phyloP scores from a whole-genome alignment of 2,113 vertebrate genomes.

The Sphyrna mokarran region DNA sequence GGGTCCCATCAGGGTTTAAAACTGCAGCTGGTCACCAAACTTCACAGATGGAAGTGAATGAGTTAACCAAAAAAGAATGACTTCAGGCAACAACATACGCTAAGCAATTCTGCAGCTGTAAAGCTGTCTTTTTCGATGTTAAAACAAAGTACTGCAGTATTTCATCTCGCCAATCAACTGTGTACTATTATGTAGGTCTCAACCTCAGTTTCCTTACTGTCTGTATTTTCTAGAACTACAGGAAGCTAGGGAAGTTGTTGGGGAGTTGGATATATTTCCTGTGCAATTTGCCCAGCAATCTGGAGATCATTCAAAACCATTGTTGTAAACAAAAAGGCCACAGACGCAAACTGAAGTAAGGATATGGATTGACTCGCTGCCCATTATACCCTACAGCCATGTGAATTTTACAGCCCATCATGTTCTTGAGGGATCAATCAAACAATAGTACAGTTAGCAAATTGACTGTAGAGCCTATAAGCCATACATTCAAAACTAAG shows the following conservation, averaged over 20 bases:
- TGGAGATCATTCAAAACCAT: slow-evolving; percentile 46
- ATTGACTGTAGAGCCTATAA: background rate
- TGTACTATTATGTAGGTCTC: slow-evolving; percentile 18
- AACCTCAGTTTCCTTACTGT: slow-evolving; percentile 31
- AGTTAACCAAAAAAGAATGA: background rate
- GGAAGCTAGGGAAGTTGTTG: slow-evolving; percentile 78
- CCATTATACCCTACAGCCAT: slow-evolving; percentile 34
- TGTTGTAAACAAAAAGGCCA: slow-evolving; percentile 45
- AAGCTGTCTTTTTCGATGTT: background rate
- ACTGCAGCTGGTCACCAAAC: background rate
- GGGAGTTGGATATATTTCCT: slow-evolving; percentile 66
- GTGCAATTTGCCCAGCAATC: slow-evolving; percentile 55
- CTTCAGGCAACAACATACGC: background rate
- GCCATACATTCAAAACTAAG: background rate
- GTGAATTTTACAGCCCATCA: slow-evolving; percentile 42
- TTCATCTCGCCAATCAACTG: background rate
- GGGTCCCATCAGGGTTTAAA: background rate
- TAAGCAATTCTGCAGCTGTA: background rate
- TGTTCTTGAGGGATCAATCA: slow-evolving; percentile 13
- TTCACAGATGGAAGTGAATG: background rate
- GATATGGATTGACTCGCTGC: slow-evolving; percentile 36
- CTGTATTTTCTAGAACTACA: slow-evolving; percentile 39
- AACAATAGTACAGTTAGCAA: slow-evolving; percentile 13
- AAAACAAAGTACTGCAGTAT: background rate
- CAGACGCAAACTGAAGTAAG: slow-evolving; percentile 46